These are phyloP conservation scores for Diadumene lineata DNA, from an alignment of 92 coral and sea anemone genomes.

Conservation along the genomic window DNA sequence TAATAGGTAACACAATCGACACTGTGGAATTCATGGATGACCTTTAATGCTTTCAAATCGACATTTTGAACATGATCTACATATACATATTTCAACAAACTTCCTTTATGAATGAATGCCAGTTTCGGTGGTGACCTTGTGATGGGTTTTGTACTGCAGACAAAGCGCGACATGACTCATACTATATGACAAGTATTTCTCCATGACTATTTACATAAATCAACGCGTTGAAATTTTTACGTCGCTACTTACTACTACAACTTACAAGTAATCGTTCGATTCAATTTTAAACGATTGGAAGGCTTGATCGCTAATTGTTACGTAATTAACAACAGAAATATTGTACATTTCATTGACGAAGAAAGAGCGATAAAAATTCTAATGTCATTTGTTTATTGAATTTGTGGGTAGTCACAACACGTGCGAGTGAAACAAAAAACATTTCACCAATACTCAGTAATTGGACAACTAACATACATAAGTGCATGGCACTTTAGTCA, in stretches of 20 bases:
- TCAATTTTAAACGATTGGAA: neutral
- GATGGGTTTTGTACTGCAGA: neutral
- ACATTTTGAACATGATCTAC: too few relatives aligned
- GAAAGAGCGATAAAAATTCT: neutral
- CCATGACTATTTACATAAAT: too few relatives aligned
- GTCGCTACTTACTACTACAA: neutral
- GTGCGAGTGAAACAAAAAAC: too few relatives aligned
- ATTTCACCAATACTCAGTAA: too few relatives aligned
- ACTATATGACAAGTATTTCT: too few relatives aligned
- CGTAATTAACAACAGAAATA: conserved; percentile 5
- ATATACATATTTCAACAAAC: neutral
- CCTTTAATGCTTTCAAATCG: too few relatives aligned
- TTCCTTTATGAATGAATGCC: neutral
- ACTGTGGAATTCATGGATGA: conserved; percentile 1
- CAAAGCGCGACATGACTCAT: neutral
- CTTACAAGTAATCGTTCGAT: neutral
- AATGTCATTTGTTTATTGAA: neutral
- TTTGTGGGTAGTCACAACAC: conserved; percentile 5
- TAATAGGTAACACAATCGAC: neutral
- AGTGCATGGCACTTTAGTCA: too few relatives aligned
- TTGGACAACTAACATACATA: too few relatives aligned
- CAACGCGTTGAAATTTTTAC: too few relatives aligned
- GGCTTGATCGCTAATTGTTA: conserved; percentile 16
- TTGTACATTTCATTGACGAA: neutral
- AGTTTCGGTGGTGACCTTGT: neutral